A percentile compares a stretch with the other conserved stretches of the same genome.
These are phyloP conservation scores for Euzophera pinguis DNA, from an alignment of 2,888 invertebrate genomes.

Conservation along the genomic window DNA sequence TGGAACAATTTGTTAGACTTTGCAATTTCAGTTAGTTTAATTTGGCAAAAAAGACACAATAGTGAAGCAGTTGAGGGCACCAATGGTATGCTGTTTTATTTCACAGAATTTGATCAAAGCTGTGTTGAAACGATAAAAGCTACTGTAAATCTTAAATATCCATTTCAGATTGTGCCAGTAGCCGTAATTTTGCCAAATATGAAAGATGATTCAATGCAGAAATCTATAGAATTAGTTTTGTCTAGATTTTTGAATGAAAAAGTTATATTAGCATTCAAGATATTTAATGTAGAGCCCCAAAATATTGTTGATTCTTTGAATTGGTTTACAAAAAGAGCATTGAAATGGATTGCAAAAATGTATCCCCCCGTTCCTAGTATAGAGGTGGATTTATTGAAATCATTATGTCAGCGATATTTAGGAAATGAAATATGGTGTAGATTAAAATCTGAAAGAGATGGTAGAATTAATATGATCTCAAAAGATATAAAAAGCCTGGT, in stretches of 20 bases:
- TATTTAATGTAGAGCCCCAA: slow-evolving; percentile 46
- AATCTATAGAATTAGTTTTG: slow-evolving; percentile 41
- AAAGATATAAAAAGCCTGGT: slow-evolving; percentile 80
- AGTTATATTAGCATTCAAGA: slow-evolving; percentile 55
- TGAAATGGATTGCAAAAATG: slow-evolving; percentile 75
- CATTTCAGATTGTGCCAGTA: slow-evolving; percentile 63
- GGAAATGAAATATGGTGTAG: slow-evolving; percentile 82
- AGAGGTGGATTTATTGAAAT: slow-evolving; percentile 78
- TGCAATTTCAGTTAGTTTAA: slow-evolving; percentile 64
- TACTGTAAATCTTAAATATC: slow-evolving; percentile 53
- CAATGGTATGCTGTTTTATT: slow-evolving; percentile 63
- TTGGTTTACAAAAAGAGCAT: slow-evolving; percentile 51
- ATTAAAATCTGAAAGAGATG: slow-evolving; percentile 57
- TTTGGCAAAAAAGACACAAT: slow-evolving; percentile 34
- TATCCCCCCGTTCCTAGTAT: slow-evolving; percentile 71
- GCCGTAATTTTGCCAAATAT: slow-evolving; percentile 54
- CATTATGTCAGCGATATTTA: slow-evolving; percentile 77
- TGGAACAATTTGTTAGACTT: slow-evolving; percentile 74
- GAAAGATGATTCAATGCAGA: slow-evolving; percentile 29
- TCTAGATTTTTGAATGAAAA: slow-evolving; percentile 40
- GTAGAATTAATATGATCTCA: slow-evolving; percentile 62
- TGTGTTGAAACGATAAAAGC: slow-evolving; percentile 44
- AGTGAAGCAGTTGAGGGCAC: slow-evolving; percentile 63
- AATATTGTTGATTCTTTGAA: slow-evolving; percentile 49
- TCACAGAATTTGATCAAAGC: slow-evolving; percentile 45